Percentiles rank a stretch among this genome's conserved stretches.
These are phyloP conservation scores for Philantomba maxwellii DNA, from an alignment of 2,113 vertebrate species.

Conservation along the genomic window DNA sequence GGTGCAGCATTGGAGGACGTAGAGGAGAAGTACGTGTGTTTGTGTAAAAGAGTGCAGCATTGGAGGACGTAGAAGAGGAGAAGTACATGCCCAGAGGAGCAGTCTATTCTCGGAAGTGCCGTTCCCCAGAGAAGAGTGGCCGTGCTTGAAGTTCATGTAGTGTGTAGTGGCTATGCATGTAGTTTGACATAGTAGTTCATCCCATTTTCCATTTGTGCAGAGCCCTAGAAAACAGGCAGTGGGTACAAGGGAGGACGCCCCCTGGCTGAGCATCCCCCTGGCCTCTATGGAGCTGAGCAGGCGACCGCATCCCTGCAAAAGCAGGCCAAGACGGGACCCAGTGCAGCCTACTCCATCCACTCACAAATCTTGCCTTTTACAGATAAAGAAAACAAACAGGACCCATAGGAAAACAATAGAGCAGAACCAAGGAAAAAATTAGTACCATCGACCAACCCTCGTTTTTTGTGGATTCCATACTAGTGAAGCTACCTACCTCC, in stretches of 20 bases:
- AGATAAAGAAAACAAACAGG: neutral
- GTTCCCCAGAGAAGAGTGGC: neutral
- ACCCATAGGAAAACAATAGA: neutral
- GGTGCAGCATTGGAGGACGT: accelerated
- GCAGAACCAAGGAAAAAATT: neutral
- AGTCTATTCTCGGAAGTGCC: neutral
- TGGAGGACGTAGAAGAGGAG: too few relatives aligned
- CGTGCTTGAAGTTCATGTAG: accelerated
- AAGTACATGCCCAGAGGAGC: neutral
- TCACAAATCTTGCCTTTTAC: neutral
- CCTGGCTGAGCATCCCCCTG: neutral
- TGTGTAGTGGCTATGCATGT: neutral
- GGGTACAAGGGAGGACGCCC: neutral
- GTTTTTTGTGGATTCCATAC: neutral
- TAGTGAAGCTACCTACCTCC: neutral
- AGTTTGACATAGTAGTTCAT: neutral
- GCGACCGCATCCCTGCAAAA: neutral
- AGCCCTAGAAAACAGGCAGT: neutral
- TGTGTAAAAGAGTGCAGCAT: accelerated
- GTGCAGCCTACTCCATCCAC: neutral
- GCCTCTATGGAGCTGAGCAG: neutral
- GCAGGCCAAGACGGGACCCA: too few relatives aligned
- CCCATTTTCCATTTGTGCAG: neutral
- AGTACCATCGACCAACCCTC: neutral
- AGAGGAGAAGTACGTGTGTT: too few relatives aligned